Evolutionary conservation across 2,797 vertebrate genomes (phyloP).

Genomic region (Platalea minor): DNA sequence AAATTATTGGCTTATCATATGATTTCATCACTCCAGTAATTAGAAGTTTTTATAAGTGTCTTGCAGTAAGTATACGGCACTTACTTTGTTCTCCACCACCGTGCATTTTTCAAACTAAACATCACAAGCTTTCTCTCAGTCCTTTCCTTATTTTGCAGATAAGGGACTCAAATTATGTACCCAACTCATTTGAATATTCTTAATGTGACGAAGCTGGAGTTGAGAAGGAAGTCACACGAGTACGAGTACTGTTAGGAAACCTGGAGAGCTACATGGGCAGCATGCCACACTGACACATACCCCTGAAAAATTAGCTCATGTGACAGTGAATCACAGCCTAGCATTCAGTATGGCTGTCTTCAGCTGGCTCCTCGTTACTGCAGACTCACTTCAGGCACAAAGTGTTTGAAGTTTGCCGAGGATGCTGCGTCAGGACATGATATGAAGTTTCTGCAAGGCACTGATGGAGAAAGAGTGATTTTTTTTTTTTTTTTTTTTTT

Average conservation of each 20-base stretch:
- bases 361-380: neutral
- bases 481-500: neutral
- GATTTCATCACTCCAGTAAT: neutral
- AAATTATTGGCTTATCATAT: neutral
- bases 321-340: constrained; percentile 14
- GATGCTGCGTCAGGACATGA: neutral
- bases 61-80: neutral
- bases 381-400: neutral
- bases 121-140: neutral
- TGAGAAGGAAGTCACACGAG: neutral
- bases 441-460: neutral
- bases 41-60: neutral
- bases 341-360: neutral
- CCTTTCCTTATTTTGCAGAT: neutral
- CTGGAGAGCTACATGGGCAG: neutral
- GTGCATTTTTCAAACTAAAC: neutral
- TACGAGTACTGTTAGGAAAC: neutral
- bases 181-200: neutral
- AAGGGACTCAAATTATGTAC: neutral
- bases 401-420: neutral
- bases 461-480: neutral
- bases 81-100: neutral
- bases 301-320: neutral
- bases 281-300: neutral
- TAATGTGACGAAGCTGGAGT: neutral